These are phyloP conservation scores for Micoletzkya japonica DNA, from an alignment of 2,888 invertebrate genomes.

Conservation along the genomic window DNA sequence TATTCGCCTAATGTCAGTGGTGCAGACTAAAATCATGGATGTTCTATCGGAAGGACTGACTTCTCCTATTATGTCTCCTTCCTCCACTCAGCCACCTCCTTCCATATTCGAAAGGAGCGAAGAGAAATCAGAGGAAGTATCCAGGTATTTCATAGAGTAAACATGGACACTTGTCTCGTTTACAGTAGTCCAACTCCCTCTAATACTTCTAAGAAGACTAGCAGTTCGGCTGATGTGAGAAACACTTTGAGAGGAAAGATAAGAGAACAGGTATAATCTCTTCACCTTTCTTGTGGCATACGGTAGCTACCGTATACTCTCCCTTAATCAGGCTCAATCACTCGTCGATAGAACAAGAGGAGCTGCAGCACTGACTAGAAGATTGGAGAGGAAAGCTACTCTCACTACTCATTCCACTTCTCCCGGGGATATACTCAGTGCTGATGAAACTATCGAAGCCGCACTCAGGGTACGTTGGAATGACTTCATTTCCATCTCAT, in stretches of 20 bases:
- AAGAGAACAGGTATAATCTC: conserved; percentile 30
- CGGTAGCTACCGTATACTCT: neutral
- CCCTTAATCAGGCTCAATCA: conserved; percentile 12
- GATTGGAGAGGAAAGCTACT: conserved; percentile 40
- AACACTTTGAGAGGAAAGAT: conserved; percentile 33
- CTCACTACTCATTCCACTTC: conserved; percentile 34
- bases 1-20: conserved; percentile 17
- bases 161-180: neutral
- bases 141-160: neutral
- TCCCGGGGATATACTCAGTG: conserved; percentile 40
- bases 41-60: neutral
- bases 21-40: conserved; percentile 10
- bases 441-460: conserved; percentile 48
- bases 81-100: neutral
- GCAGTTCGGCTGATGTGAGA: conserved; percentile 30
- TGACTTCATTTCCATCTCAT: no score
- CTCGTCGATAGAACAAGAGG: conserved; percentile 19
- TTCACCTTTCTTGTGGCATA: neutral
- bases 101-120: conserved; percentile 11
- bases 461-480: conserved; percentile 36
- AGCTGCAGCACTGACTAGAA: conserved; percentile 32
- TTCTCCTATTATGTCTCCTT: neutral
- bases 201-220: conserved; percentile 30
- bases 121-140: conserved; percentile 1
- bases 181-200: conserved; percentile 29